Conservation (phyloP, 2,888 invertebrate species). For the Stenodema calcarata region DNA sequence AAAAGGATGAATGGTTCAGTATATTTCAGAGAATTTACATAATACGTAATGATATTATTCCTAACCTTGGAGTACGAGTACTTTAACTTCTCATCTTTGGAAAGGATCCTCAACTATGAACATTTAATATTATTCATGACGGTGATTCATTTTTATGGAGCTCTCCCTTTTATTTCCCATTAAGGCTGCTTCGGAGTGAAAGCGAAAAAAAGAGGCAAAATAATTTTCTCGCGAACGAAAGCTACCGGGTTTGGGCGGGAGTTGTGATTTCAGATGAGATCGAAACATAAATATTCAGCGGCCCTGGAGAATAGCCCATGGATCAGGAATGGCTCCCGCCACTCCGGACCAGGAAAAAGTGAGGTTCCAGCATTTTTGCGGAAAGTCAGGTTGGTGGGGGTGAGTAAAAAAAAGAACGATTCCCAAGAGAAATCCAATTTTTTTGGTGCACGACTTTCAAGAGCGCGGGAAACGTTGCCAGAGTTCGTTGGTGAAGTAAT, state of each 20-base stretch:
- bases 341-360: not conserved
- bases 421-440: conserved; percentile 38
- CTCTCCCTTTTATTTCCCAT: not conserved
- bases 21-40: too few relatives aligned
- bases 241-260: conserved; percentile 20
- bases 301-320: conserved; percentile 34
- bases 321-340: not conserved
- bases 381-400: conserved; percentile 17
- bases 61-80: too few relatives aligned
- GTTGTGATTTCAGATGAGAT: conserved; percentile 47
- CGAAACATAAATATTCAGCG: conserved; percentile 44
- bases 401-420: not conserved
- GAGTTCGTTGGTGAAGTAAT: not conserved
- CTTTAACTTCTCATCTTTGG: not conserved
- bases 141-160: not conserved
- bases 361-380: conserved; percentile 12
- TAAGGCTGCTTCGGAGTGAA: not conserved
- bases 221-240: conserved; percentile 13
- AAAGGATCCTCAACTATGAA: not conserved
- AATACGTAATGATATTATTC: too few relatives aligned
- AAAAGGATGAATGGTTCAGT: too few relatives aligned
- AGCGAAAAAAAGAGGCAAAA: not conserved
- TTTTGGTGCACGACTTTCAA: conserved; percentile 5
- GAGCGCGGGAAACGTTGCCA: not conserved
- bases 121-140: conserved; percentile 11